A percentile compares a stretch with the other conserved stretches of the same genome.
Conservation (phyloP, 2,888 invertebrate species). For the Ferdinandea cuprea region DNA sequence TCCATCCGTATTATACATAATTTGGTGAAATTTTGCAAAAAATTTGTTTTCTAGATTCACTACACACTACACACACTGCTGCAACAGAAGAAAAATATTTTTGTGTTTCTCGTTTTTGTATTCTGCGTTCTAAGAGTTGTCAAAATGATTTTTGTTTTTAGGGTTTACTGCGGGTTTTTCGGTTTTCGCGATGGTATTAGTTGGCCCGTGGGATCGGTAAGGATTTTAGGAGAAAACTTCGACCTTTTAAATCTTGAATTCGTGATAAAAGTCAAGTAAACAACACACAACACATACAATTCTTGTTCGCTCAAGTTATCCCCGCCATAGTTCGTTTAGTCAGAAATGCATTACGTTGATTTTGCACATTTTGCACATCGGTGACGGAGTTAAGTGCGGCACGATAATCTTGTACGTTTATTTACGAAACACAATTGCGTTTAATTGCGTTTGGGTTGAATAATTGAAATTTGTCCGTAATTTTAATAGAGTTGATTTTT, state of each 20-base stretch:
- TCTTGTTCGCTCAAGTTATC: slow-evolving; percentile 76
- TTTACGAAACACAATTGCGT: slow-evolving; percentile 57
- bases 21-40: slow-evolving; percentile 42
- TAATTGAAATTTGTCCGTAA: slow-evolving; percentile 70
- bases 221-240: slow-evolving; percentile 63
- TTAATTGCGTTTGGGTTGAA: slow-evolving; percentile 65
- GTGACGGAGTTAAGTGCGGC: slow-evolving; percentile 47
- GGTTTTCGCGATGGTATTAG: slow-evolving; percentile 41
- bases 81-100: slow-evolving; percentile 71
- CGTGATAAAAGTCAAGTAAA: slow-evolving; percentile 75
- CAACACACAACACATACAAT: slow-evolving; percentile 75
- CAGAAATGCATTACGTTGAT: slow-evolving; percentile 75
- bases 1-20: slow-evolving; percentile 48
- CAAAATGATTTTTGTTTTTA: slow-evolving; percentile 70
- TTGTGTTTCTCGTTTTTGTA: slow-evolving; percentile 66
- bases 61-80: slow-evolving; percentile 63
- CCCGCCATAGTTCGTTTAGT: slow-evolving; percentile 77
- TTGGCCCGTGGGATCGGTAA: slow-evolving; percentile 24
- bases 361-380: slow-evolving; percentile 73
- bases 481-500: slow-evolving; percentile 77
- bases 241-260: slow-evolving; percentile 62
- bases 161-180: slow-evolving; percentile 48
- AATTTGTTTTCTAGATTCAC: slow-evolving; percentile 50
- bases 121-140: slow-evolving; percentile 73
- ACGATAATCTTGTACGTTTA: slow-evolving; percentile 51